These are phyloP conservation scores for Graptemys geographica DNA, from an alignment of 2,797 vertebrate genomes.

Conservation along the genomic window DNA sequence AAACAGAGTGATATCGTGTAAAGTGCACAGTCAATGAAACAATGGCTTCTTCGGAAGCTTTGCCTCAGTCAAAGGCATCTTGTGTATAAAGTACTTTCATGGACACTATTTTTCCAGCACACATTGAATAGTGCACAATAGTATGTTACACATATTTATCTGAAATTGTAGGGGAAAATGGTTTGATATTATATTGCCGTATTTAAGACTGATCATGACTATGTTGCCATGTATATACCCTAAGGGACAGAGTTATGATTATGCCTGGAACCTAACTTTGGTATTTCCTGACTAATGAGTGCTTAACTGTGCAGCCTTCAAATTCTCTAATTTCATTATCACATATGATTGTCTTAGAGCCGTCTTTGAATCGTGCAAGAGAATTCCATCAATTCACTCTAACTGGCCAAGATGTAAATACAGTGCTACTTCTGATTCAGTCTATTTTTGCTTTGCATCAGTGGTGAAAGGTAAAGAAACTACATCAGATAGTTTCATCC, in stretches of 20 bases:
- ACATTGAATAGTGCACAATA: background rate
- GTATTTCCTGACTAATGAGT: background rate
- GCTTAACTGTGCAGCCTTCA: background rate
- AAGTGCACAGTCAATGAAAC: background rate
- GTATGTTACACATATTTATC: background rate
- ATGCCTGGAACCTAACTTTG: background rate
- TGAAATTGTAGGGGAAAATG: background rate
- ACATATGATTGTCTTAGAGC: background rate
- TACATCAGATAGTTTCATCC: slow-evolving; percentile 21
- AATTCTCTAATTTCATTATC: background rate
- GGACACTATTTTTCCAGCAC: background rate
- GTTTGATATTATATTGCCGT: background rate
- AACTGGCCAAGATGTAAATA: slow-evolving; percentile 29
- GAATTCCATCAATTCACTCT: slow-evolving; percentile 15
- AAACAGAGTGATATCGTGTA: background rate
- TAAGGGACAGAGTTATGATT: background rate
- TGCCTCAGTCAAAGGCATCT: background rate
- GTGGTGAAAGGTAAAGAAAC: slow-evolving; percentile 16
- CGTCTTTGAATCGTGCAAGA: background rate
- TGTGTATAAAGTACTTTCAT: background rate
- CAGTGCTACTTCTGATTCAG: background rate
- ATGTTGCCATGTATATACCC: background rate
- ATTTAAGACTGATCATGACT: background rate
- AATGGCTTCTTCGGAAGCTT: background rate
- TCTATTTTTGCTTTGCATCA: slow-evolving; percentile 48